Base-by-base conservation (phyloP, 2,113 vertebrate species). In the Rhea pennata region DNA sequence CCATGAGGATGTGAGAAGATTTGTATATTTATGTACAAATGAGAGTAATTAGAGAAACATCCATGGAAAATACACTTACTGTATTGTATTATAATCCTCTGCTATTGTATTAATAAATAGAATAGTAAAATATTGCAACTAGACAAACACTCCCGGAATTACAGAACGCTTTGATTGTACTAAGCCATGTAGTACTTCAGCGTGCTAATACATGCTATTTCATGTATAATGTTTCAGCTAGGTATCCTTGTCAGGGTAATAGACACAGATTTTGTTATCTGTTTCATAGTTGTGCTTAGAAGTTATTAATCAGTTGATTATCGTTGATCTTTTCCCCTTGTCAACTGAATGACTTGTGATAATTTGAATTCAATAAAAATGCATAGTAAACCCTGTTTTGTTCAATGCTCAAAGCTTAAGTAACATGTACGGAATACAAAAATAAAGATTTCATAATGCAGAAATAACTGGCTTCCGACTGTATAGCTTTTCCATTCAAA, bases 361-460 rank as follows among this genome's bases (percentile, higher is more conserved):
- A 15, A 13, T 53, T 20, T 59, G 7, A 79, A 65, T 61, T 84
- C 64, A 97, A 80, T 95, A 97, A 97, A 97, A 8, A 72, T 1
- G 59, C 9, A 44, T 19, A 24, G 29, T 61, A 53, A 92, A 59
- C 26, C 8, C 54, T 44, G 9, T 33, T 62, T 9, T 86, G 24
- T 81, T 81, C 62, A 69, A 15, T 77, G 71, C 29, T 87, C 20
- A 23, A 7, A 85, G 74, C 9, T 4, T 5, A 87, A 78, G 31
- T 19, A 75, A 79, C 59, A 62, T 64, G 29, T 29, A 46, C 42
- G 12, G 36, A 31, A 65, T 59, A 67, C 80, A 95, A 65, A 74
- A 91, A 80, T 33, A 78, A 78, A 53, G 83, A 11, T 66, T 51
- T 23, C 27, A 2, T 4, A 33, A 9, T 2, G 13, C 31, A n/a